Base-by-base conservation (phyloP, 2,888 invertebrate genomes). In the Oithona nana region DNA sequence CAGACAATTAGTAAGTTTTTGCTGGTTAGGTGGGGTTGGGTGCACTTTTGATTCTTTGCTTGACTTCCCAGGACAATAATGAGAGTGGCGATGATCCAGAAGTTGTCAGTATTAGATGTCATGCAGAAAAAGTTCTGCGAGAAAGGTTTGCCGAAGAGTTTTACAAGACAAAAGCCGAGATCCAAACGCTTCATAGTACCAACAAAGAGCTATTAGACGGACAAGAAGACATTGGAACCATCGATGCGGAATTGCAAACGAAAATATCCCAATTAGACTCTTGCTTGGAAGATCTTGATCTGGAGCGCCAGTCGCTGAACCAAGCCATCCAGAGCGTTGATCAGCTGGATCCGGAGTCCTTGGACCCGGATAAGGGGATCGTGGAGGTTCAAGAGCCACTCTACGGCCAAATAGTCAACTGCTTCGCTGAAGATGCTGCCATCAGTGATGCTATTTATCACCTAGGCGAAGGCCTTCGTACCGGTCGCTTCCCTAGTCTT, bases 371-470 rank as follows among this genome's bases (percentile, higher is more conserved):
- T 16, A n/a, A 22, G 16, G 39, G 39, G n/a, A 31, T 31, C 39
- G 29, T 48, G 64, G 8, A 49, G 50, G 22, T 22, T 24, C 3
- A 29, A 22, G 28, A 39, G 64, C n/a, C 39, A 61, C 26, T 57
- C 13, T 30, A 57, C 16, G n/a, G 16, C 11, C 57, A 57, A 6
- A 57, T 95, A 70, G 75, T 95, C 65, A 89, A 87, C 75, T 85
- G 92, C 52, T 97, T 88, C 77, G 92, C 93, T 59, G 94, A 97
- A 74, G 98, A 98, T 77, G 92, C 95, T 66, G 94, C 98, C 22
- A 81, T 89, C 61, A 97, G 98, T 77, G 98, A 98, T 78, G 89
- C 94, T 65, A 93, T 98, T 71, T 99, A 97, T 73, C 94, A 93
- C 72, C 83, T 98, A 75, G 94, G 94, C 11, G 93, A 95, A 76